Evolutionary conservation across 1,140 invertebrate species (phyloP).

Genomic region (Sarcophaga peregrina): DNA sequence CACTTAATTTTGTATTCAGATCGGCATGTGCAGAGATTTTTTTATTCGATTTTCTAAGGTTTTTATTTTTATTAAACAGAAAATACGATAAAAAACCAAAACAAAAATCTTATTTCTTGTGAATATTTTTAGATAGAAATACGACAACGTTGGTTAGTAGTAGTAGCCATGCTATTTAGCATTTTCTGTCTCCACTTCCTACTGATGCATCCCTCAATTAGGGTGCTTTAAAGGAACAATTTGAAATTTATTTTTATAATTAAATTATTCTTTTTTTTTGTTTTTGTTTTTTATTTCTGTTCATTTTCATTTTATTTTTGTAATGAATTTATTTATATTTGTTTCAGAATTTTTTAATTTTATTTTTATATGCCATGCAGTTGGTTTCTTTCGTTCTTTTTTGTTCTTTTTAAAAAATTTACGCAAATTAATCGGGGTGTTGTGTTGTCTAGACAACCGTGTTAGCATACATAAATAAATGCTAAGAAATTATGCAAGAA

Average conservation of each 20-base stretch:
- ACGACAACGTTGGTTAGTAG: neutral
- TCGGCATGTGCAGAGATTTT: neutral
- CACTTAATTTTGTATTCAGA: neutral
- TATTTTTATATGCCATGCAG: neutral
- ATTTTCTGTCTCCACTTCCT: neutral
- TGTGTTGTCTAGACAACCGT: neutral
- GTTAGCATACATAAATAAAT: neutral
- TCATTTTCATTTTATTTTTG: neutral
- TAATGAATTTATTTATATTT: conserved; percentile 3
- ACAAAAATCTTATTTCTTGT: neutral
- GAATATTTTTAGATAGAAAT: neutral
- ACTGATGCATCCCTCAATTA: neutral
- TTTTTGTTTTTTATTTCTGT: too few relatives aligned
- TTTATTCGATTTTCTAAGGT: neutral
- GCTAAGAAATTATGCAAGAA: neutral
- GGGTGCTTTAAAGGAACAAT: neutral
- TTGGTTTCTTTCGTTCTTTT: neutral
- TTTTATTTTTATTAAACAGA: neutral
- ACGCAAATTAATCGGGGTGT: neutral
- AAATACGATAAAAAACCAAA: too few relatives aligned
- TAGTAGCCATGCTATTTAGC: neutral
- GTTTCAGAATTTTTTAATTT: neutral
- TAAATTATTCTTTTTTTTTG: neutral
- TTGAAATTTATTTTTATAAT: neutral
- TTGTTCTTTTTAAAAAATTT: neutral